A percentile compares a stretch with the other conserved stretches of the same genome.
These are phyloP conservation scores for Drosophila albomicans DNA, from an alignment of 1,140 invertebrate genomes.

Conservation along the genomic window DNA sequence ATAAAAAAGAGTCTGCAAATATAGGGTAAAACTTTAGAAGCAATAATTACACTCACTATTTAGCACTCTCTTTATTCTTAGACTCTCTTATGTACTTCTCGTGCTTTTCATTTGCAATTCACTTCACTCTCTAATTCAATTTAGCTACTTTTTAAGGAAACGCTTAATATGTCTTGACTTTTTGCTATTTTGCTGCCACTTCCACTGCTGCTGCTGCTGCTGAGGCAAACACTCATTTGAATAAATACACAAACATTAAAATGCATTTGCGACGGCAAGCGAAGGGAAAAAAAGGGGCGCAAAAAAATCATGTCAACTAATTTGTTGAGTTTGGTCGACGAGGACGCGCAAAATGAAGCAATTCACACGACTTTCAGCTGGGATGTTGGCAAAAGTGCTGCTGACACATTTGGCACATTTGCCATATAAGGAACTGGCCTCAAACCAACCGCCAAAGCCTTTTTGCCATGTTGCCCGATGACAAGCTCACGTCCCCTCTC, in stretches of 20 bases:
- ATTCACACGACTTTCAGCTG: conserved; percentile 30
- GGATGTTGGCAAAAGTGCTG: conserved; percentile 29
- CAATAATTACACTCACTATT: too few species aligned
- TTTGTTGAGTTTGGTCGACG: conserved; percentile 20
- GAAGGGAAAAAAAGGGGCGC: background rate
- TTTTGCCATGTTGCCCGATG: conserved; percentile 23
- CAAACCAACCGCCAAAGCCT: conserved; percentile 12
- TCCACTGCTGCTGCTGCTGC: background rate
- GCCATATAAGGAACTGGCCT: conserved; percentile 24
- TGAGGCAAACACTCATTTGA: conserved; percentile 35
- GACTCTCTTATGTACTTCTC: background rate
- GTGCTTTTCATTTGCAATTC: background rate
- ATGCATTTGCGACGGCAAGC: conserved; percentile 14
- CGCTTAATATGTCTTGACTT: background rate
- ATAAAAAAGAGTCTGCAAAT: too few species aligned
- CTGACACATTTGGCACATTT: conserved; percentile 77
- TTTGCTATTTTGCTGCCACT: background rate
- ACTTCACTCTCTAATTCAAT: background rate
- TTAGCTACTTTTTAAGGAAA: conserved; percentile 1
- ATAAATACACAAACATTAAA: conserved; percentile 37
- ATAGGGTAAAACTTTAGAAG: too few species aligned
- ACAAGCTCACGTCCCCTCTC: background rate
- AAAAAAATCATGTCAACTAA: conserved; percentile 28
- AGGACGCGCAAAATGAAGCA: conserved; percentile 37
- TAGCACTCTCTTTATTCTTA: background rate